phyloP scores from a whole-genome alignment of 2,113 vertebrate genomes.

The Zootoca vivipara region DNA sequence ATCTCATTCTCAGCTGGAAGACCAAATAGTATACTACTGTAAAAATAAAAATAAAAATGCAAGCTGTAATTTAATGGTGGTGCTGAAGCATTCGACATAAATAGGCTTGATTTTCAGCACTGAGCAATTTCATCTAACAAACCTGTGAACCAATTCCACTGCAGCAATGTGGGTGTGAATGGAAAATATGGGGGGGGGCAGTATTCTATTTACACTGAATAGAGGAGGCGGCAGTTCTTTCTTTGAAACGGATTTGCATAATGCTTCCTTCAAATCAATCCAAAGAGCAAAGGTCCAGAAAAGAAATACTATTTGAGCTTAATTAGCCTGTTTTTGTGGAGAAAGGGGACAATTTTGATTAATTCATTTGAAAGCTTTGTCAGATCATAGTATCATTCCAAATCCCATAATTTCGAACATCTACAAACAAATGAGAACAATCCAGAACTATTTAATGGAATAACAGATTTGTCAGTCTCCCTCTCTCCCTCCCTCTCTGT shows the following conservation, averaged over 20 bases:
- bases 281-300: conserved; percentile 24
- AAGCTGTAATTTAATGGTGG: conserved; percentile 36
- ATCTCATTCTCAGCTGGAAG: conserved; percentile 22
- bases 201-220: background rate
- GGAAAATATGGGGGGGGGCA: background rate
- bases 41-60: conserved; percentile 29
- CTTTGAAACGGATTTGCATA: background rate
- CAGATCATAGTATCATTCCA: conserved; percentile 45
- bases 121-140: conserved; percentile 41
- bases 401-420: conserved; percentile 11
- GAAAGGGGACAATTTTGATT: conserved; percentile 25
- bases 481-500: background rate
- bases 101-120: conserved; percentile 27
- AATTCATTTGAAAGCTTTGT: conserved; percentile 65
- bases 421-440: conserved; percentile 43
- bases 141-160: conserved; percentile 29
- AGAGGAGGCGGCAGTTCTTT: conserved; percentile 18
- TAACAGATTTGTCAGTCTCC: conserved; percentile 38
- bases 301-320: conserved; percentile 21
- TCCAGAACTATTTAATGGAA: conserved; percentile 50
- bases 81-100: background rate
- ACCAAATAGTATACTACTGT: conserved; percentile 38
- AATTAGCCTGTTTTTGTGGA: conserved; percentile 42
- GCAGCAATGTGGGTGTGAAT: conserved; percentile 17
- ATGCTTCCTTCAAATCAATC: conserved; percentile 23